These are phyloP conservation scores for Timema cristinae DNA, from an alignment of 2,888 invertebrate genomes.

Conservation along the genomic window DNA sequence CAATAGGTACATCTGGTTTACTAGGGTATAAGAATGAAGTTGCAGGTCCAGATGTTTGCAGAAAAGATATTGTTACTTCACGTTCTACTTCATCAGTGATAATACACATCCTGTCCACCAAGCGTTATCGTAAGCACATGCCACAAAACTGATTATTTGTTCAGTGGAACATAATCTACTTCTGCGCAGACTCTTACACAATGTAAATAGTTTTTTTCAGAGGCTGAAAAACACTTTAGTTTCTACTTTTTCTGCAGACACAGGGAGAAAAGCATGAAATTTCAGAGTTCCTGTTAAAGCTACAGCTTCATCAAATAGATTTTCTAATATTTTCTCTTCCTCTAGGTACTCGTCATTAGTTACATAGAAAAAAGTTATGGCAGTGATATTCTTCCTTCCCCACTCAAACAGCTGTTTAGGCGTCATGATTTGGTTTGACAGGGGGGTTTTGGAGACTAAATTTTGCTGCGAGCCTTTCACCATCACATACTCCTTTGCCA, in stretches of 20 bases:
- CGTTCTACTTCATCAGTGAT: not conserved
- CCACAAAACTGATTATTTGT: conserved; percentile 3
- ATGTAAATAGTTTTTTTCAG: conserved; percentile 10
- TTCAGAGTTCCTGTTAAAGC: conserved; percentile 15
- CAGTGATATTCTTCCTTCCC: conserved; percentile 10
- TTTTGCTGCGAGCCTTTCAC: conserved; percentile 29
- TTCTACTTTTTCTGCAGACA: conserved; percentile 7
- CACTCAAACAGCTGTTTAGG: conserved; percentile 20
- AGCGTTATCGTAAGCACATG: conserved; percentile 10
- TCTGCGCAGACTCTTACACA: not conserved
- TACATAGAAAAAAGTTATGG: conserved; percentile 6
- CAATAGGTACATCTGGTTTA: conserved; percentile 11
- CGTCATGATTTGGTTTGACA: not conserved
- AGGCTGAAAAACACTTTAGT: conserved; percentile 16
- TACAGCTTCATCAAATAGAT: conserved; percentile 13
- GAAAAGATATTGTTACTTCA: conserved; percentile 7
- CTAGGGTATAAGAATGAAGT: conserved; percentile 10
- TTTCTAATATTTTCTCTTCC: conserved; percentile 17
- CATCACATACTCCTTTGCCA: conserved; percentile 30
- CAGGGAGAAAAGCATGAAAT: conserved; percentile 14
- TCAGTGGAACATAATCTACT: conserved; percentile 3
- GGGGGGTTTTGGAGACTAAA: conserved; percentile 29
- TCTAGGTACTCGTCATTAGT: conserved; percentile 19
- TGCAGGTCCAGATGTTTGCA: conserved; percentile 4
- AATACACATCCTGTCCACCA: conserved; percentile 7